A percentile compares a stretch with the other conserved stretches of the same genome.
These are phyloP conservation scores for Lumbricus terrestris DNA, from an alignment of 2,888 invertebrate species.

Conservation along the genomic window DNA sequence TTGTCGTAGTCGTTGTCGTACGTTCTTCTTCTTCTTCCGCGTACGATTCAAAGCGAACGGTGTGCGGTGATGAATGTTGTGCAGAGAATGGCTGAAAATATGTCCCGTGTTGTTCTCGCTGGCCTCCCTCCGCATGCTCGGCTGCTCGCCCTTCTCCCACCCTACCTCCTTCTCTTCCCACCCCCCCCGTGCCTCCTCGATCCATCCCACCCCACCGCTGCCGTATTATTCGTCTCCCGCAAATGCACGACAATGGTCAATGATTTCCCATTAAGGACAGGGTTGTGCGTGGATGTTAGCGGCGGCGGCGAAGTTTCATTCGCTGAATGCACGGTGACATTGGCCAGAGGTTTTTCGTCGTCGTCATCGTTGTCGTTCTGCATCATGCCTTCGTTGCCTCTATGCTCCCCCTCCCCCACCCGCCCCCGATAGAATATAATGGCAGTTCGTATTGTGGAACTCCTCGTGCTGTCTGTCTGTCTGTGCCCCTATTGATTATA, in stretches of 20 bases:
- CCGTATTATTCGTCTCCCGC: background rate
- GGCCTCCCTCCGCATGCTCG: background rate
- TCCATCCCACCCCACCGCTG: background rate
- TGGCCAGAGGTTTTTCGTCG: conserved; percentile 3
- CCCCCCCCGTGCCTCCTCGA: too few relatives aligned
- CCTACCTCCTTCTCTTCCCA: too few relatives aligned
- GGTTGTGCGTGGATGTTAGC: background rate
- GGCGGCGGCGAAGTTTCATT: conserved; percentile 3
- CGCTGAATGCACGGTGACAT: background rate
- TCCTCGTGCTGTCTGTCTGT: too few relatives aligned
- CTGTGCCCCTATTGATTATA: conserved; percentile 3
- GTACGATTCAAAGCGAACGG: background rate
- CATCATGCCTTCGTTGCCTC: background rate
- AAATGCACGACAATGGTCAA: conserved; percentile 3
- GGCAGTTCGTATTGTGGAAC: background rate
- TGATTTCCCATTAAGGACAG: conserved; percentile 3
- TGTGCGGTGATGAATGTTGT: conserved; percentile 3
- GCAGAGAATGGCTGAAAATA: conserved; percentile 3
- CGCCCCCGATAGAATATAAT: too few relatives aligned
- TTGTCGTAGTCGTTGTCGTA: too few relatives aligned
- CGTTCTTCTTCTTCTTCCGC: background rate
- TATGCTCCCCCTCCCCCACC: too few relatives aligned
- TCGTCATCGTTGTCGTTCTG: background rate
- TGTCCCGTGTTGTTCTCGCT: background rate
- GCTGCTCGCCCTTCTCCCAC: background rate